phyloP scores from a whole-genome alignment of 2,888 invertebrate genomes.

The Himalopsyche tibetana region DNA sequence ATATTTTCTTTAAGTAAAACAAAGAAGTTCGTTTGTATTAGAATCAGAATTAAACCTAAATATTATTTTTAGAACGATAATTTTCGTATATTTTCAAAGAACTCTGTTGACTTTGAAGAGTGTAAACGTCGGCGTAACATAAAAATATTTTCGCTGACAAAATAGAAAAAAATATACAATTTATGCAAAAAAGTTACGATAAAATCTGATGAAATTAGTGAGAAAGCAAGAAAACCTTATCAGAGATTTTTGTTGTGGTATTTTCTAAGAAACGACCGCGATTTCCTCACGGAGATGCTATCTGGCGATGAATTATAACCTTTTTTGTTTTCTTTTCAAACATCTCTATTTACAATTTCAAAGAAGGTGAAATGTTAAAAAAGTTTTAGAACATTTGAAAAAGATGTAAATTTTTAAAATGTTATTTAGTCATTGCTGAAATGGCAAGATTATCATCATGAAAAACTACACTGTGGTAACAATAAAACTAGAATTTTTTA shows the following conservation, averaged over 20 bases:
- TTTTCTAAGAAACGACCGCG: slow-evolving; percentile 22
- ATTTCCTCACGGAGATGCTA: background rate
- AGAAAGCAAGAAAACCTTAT: slow-evolving; percentile 6
- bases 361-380: background rate
- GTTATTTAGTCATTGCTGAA: no score
- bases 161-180: slow-evolving; percentile 20
- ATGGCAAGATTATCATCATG: no score
- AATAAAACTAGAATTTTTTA: no score
- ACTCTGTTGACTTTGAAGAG: no score
- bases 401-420: no score
- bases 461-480: no score
- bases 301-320: slow-evolving; percentile 7
- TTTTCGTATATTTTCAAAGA: no score
- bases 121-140: background rate
- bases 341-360: slow-evolving; percentile 1
- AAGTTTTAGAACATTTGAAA: no score
- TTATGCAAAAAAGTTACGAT: slow-evolving; percentile 11
- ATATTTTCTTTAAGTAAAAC: no score
- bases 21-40: no score
- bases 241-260: slow-evolving; percentile 7
- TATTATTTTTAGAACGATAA: no score
- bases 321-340: slow-evolving; percentile 10
- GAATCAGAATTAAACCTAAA: no score
- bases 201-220: slow-evolving; percentile 25
- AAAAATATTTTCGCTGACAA: slow-evolving; percentile 11